Conservation (phyloP, 2,113 vertebrate species). For the Bos javanicus region DNA sequence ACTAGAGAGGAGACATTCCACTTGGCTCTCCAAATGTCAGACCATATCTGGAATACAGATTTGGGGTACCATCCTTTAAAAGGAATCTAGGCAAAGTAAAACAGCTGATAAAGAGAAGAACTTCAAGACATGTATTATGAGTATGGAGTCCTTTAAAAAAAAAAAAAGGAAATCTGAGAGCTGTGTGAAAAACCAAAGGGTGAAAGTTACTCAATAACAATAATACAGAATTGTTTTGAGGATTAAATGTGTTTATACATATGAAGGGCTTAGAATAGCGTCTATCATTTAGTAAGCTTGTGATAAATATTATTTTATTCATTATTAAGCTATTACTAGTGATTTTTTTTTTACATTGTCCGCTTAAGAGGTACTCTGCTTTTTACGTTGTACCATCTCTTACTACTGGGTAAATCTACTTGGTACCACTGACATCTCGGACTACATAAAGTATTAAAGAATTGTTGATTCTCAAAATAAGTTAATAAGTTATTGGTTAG, state of each 20-base stretch:
- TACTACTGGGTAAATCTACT: background rate
- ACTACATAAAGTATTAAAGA: background rate
- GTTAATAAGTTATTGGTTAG: background rate
- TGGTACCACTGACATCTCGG: background rate
- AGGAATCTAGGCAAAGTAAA: background rate
- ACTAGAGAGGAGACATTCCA: background rate
- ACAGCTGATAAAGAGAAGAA: background rate
- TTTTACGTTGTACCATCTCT: background rate
- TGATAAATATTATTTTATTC: background rate
- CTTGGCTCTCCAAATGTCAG: constrained; percentile 13
- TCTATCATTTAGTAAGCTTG: background rate
- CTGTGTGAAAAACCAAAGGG: background rate
- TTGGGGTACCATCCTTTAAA: background rate
- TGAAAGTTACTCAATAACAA: background rate
- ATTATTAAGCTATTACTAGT: background rate
- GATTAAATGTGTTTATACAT: background rate
- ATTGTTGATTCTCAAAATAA: background rate
- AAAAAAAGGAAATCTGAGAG: background rate
- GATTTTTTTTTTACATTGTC: background rate
- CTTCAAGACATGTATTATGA: background rate
- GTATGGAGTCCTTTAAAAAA: background rate
- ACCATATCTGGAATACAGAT: background rate
- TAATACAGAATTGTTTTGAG: background rate
- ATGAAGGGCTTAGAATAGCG: background rate
- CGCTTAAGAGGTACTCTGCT: background rate